Conservation (phyloP, 2,888 invertebrate genomes). For the Athetis lepigone region DNA sequence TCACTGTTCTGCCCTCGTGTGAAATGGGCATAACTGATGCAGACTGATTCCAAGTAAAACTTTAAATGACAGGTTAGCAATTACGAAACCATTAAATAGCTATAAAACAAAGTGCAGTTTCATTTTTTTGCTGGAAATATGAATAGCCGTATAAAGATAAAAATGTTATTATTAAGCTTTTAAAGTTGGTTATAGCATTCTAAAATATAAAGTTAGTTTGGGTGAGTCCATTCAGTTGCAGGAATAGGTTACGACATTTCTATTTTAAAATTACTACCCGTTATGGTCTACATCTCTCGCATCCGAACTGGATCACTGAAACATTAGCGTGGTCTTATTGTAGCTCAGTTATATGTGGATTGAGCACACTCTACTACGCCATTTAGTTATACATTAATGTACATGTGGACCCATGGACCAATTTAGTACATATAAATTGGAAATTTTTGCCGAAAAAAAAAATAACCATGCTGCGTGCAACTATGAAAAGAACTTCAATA, state of each 20-base stretch:
- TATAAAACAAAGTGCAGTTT: slow-evolving; percentile 24
- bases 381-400: too few species aligned
- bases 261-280: slow-evolving; percentile 36
- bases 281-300: background rate
- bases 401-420: too few species aligned
- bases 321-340: slow-evolving; percentile 17
- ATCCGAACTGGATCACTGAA: slow-evolving; percentile 11
- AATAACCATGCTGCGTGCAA: slow-evolving; percentile 25
- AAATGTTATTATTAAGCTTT: slow-evolving; percentile 18
- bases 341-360: slow-evolving; percentile 11
- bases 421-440: slow-evolving; percentile 4
- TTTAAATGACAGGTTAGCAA: slow-evolving; percentile 11
- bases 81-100: slow-evolving; percentile 1
- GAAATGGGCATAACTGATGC: background rate
- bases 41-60: background rate
- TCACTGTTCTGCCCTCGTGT: too few species aligned
- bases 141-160: slow-evolving; percentile 19
- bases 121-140: slow-evolving; percentile 30
- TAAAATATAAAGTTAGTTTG: slow-evolving; percentile 6
- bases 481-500: slow-evolving; percentile 16
- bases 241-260: slow-evolving; percentile 20
- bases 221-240: slow-evolving; percentile 2
- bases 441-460: background rate
- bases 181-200: slow-evolving; percentile 22
- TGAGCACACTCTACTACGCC: slow-evolving; percentile 1